Percentiles rank a stretch among this genome's conserved stretches.
phyloP scores from a whole-genome alignment of 2,797 vertebrate genomes.

The Cetoscarus ocellatus region DNA sequence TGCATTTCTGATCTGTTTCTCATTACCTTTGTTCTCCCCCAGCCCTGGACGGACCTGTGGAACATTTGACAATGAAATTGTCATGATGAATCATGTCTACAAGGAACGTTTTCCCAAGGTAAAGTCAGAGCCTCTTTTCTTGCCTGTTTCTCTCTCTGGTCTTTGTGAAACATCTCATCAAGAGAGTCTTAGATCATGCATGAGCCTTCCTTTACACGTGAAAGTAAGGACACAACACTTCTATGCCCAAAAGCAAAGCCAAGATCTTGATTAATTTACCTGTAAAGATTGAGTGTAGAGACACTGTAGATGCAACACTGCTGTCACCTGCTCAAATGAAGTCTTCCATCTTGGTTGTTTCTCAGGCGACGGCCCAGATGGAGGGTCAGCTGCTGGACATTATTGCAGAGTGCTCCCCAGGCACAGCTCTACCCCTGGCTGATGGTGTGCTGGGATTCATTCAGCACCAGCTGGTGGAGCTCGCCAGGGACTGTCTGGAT shows the following conservation, averaged over 20 bases:
- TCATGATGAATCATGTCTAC: constrained; percentile 99
- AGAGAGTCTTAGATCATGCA: background rate
- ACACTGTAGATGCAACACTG: background rate
- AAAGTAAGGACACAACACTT: constrained; percentile 12
- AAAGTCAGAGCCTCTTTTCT: background rate
- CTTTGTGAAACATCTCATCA: background rate
- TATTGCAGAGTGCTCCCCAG: constrained; percentile 85
- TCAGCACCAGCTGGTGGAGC: constrained; percentile 94
- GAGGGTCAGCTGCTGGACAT: constrained; percentile 91
- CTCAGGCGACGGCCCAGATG: constrained; percentile 92
- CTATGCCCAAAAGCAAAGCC: constrained; percentile 1
- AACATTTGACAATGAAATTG: constrained; percentile 93
- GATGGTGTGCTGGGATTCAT: constrained; percentile 95
- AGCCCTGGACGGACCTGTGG: constrained; percentile 92
- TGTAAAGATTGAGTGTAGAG: background rate
- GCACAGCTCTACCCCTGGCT: constrained; percentile 87
- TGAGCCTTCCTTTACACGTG: background rate
- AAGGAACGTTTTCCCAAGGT: constrained; percentile 96
- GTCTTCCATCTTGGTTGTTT: constrained; percentile 37
- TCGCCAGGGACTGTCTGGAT: constrained; percentile 93
- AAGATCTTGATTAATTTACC: constrained; percentile 9
- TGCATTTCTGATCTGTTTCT: constrained; percentile 3
- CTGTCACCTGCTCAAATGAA: constrained; percentile 34
- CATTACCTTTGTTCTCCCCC: constrained; percentile 37
- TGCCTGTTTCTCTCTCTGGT: background rate